phyloP scores from a whole-genome alignment of 2,888 invertebrate species.

The Pristionchus mayeri region DNA sequence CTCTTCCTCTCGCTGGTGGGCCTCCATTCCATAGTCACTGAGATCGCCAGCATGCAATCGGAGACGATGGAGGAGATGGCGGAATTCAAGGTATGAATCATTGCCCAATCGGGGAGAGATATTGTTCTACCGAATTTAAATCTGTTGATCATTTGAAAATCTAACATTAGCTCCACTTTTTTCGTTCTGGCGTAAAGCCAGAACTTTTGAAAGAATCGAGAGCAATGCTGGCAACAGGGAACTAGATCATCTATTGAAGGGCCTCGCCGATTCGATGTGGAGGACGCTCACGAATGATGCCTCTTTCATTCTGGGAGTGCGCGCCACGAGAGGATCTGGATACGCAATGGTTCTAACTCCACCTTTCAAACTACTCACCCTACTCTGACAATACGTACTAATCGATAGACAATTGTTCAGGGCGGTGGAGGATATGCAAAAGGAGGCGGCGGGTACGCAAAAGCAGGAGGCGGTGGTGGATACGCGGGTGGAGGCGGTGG shows the following conservation, averaged over 20 bases:
- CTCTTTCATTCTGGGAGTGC: no score
- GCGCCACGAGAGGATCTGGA: no score
- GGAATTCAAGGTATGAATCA: conserved; percentile 23
- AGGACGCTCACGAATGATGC: no score
- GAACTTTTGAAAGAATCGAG: neutral
- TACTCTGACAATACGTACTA: neutral
- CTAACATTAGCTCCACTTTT: no score
- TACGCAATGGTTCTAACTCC: neutral
- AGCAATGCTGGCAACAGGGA: neutral
- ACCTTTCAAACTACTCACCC: no score
- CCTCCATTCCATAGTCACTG: conserved; percentile 4
- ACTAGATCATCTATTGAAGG: neutral
- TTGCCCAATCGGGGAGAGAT: no score
- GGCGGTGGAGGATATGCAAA: no score
- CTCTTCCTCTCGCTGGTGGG: conserved; percentile 27
- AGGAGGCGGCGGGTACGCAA: no score
- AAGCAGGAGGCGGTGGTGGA: no score
- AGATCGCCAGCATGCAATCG: neutral
- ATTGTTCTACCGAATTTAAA: no score
- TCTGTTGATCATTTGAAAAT: no score
- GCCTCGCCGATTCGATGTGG: conserved; percentile 5
- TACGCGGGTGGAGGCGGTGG: no score
- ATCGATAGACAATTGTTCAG: neutral
- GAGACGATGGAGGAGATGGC: conserved; percentile 33
- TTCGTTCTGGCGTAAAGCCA: neutral